Percentiles rank a stretch among this genome's conserved stretches.
phyloP scores from a whole-genome alignment of 2,113 vertebrate genomes.

The Maccullochella peelii region DNA sequence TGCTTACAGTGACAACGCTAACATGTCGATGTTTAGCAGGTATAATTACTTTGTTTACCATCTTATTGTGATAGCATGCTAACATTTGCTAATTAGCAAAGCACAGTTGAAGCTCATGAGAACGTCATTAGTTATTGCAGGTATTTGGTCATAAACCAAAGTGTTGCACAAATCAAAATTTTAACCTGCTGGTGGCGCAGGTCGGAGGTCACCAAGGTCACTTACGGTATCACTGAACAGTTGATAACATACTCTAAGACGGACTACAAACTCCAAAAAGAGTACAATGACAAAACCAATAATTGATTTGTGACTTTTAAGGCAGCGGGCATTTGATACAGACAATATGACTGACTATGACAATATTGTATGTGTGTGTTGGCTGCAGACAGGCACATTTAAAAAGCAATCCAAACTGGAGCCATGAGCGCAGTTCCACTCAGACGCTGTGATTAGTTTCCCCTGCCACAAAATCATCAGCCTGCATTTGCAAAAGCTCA shows the following conservation, averaged over 20 bases:
- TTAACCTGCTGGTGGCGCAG: too few species aligned
- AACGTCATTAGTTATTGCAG: too few species aligned
- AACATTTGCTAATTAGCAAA: too few species aligned
- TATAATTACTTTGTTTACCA: neutral
- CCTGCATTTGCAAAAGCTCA: conserved; percentile 28
- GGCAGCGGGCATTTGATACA: neutral
- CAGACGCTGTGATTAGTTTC: conserved; percentile 10
- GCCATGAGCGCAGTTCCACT: conserved; percentile 7
- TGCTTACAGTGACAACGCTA: too few species aligned
- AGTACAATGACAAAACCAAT: neutral
- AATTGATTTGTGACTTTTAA: neutral
- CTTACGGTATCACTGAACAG: neutral
- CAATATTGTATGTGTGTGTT: neutral
- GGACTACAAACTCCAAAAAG: neutral
- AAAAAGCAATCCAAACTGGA: neutral
- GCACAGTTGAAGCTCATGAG: too few species aligned
- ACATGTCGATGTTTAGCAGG: neutral
- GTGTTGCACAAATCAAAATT: too few species aligned
- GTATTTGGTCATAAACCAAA: too few species aligned
- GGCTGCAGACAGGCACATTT: conserved; percentile 6
- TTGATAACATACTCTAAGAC: neutral
- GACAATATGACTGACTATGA: neutral
- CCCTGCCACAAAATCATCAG: conserved; percentile 5
- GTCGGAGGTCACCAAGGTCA: too few species aligned
- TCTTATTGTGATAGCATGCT: neutral